Conservation (phyloP, 1,140 invertebrate species). For the Drosophila pseudoananassae region DNA sequence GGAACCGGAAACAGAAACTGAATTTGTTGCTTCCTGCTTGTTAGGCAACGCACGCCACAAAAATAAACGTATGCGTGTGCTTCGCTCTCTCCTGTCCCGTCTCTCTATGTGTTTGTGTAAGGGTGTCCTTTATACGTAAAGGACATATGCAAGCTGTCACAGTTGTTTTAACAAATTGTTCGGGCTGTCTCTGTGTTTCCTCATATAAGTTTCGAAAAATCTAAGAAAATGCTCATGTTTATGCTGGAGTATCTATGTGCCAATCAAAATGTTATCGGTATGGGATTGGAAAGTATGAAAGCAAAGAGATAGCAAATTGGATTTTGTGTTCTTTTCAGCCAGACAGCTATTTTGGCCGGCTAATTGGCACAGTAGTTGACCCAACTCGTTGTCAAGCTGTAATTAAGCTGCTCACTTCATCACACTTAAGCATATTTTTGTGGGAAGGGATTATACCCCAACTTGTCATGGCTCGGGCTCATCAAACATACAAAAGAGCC, state of each 20-base stretch:
- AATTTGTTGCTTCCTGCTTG: constrained; percentile 83
- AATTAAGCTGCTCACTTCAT: constrained; percentile 68
- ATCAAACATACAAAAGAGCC: constrained; percentile 36
- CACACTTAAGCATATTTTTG: constrained; percentile 58
- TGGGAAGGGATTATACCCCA: constrained; percentile 57
- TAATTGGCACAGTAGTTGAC: constrained; percentile 21
- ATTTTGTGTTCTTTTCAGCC: constrained; percentile 5
- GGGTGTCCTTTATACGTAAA: constrained; percentile 44
- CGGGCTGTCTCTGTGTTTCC: constrained; percentile 16
- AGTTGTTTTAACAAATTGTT: constrained; percentile 84
- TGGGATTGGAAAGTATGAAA: constrained; percentile 19
- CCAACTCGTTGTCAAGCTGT: constrained; percentile 61
- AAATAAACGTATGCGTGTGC: constrained; percentile 42
- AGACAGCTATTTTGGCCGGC: too few relatives aligned
- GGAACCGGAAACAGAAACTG: constrained; percentile 76
- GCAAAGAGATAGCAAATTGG: constrained; percentile 21
- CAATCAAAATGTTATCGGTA: constrained; percentile 54
- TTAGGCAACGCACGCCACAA: constrained; percentile 78
- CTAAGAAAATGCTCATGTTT: constrained; percentile 26
- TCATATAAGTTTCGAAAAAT: constrained; percentile 31
- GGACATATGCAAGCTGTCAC: constrained; percentile 83
- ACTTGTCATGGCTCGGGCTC: constrained; percentile 14
- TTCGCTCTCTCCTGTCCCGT: constrained; percentile 10
- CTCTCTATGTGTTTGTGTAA: constrained; percentile 4
- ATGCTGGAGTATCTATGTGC: constrained; percentile 20